Conservation (phyloP, 2,888 invertebrate species). For the Ferrisia virgata region DNA sequence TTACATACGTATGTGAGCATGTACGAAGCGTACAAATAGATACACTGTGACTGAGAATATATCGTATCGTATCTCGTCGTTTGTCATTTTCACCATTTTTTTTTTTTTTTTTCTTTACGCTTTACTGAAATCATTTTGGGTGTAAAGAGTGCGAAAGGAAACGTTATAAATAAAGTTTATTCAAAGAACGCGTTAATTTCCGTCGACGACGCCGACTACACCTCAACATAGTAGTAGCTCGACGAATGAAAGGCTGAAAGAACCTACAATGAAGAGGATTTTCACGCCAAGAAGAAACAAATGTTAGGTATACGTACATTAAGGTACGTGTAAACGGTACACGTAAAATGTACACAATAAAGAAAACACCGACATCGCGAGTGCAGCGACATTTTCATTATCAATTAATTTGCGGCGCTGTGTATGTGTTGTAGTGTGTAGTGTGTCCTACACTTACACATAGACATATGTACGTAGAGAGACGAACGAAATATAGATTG, state of each 20-base stretch:
- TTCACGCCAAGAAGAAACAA: neutral
- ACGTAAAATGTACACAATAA: neutral
- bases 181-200: slow-evolving; percentile 6
- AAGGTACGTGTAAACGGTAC: neutral
- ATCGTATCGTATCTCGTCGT: neutral
- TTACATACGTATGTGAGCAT: too few species aligned
- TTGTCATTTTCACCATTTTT: neutral
- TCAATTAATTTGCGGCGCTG: neutral
- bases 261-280: neutral
- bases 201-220: neutral
- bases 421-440: too few species aligned
- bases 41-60: neutral
- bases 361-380: neutral
- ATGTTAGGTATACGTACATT: neutral
- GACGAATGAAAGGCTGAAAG: too few species aligned
- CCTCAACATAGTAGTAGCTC: neutral
- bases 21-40: neutral
- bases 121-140: neutral
- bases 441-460: too few species aligned
- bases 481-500: too few species aligned
- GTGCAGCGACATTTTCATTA: neutral
- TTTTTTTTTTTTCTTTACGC: neutral
- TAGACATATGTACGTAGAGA: too few species aligned
- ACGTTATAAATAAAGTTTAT: neutral
- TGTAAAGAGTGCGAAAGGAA: neutral